phyloP scores from a whole-genome alignment of 2,888 invertebrate species.

The Hipparchia semele region DNA sequence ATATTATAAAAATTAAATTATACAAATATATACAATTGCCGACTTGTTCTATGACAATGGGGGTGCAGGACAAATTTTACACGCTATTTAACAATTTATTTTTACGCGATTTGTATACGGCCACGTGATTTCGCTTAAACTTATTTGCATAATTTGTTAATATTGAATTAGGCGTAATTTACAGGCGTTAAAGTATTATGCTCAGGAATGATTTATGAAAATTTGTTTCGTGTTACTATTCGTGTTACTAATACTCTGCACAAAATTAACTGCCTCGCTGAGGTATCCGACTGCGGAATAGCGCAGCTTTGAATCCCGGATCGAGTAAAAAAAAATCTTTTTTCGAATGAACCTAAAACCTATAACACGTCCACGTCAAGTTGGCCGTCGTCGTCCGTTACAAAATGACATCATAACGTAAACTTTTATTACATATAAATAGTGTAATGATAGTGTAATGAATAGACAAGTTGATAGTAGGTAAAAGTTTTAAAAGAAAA shows the following conservation, averaged over 20 bases:
- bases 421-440: no score
- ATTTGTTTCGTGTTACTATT: conserved; percentile 16
- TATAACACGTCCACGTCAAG: no score
- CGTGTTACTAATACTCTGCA: conserved; percentile 47
- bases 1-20: conserved; percentile 51
- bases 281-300: no score
- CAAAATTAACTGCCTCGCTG: no score
- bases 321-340: no score
- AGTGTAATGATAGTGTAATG: no score
- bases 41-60: conserved; percentile 65
- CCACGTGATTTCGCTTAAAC: conserved; percentile 61
- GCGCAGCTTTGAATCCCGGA: no score
- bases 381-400: no score
- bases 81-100: conserved; percentile 78
- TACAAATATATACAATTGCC: conserved; percentile 61
- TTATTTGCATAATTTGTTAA: conserved; percentile 72
- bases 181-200: conserved; percentile 49
- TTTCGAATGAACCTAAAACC: no score
- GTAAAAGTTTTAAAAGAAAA: no score
- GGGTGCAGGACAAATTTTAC: conserved; percentile 60
- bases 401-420: no score
- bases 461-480: no score
- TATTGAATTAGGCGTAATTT: conserved; percentile 53
- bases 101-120: conserved; percentile 64
- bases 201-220: conserved; percentile 46